Evolutionary conservation across 1,140 invertebrate genomes (phyloP), one percentile per base, ranked within the genome.

Genomic region (Sinonovacula constricta): DNA sequence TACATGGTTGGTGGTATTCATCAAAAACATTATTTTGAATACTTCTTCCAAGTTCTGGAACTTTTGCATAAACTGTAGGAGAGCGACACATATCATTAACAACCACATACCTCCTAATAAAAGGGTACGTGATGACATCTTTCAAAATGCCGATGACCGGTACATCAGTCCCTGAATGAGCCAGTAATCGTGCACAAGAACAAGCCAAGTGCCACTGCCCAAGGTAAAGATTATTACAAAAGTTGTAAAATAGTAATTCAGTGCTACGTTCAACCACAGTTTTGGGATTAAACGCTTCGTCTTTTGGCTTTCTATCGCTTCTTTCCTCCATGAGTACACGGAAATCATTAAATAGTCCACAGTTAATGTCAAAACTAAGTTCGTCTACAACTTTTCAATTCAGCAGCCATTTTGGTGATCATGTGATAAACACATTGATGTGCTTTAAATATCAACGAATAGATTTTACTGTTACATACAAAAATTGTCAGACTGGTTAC

Each of bases 161-260:
- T 22, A 70, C 22, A 28, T 45, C 18, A 15, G 22, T 14, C 31
- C 24, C 57, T 39, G 68, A 34, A 28, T 59, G 34, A 34, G 72
- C 39, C 53, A 88, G 56, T 54, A 81, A 77, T n/a, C 80, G 39
- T n/a, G 87, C 70, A 62, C 87, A 86, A 18, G 89, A 75, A 59
- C 80, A 79, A 1, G 89, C 89, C 56, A 90, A 82, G 81, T 91
- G 89, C 89, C 89, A 91, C 72, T 90, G 89, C n/a, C 89, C 89
- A 28, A 89, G 67, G 68, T 83, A 86, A 14, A 91, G 39, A 83
- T 88, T 84, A 62, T 90, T 88, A 59, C 88, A 88, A 77, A 91
- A 91, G 81, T 80, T 87, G 45, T 81, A 83, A 57, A 76, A 76
- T 5, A 76, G 34, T n/a, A 65, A 33, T 14, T 65, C 28, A 7